Evolutionary conservation across 2,797 vertebrate species (phyloP).

Genomic region (Coendou prehensilis): DNA sequence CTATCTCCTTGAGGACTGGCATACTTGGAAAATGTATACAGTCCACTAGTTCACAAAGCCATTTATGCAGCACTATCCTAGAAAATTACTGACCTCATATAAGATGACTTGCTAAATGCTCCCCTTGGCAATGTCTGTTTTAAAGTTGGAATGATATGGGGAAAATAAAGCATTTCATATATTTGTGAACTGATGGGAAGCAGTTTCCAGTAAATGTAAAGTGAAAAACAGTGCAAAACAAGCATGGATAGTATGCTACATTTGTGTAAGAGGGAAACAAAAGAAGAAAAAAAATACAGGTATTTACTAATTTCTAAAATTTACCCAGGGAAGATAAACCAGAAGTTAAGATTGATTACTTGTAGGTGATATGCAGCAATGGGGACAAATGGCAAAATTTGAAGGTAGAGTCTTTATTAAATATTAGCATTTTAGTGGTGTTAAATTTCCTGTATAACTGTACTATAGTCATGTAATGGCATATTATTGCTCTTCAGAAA

Average conservation of each 20-base stretch:
- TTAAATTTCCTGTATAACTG: slow-evolving; percentile 2
- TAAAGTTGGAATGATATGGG: slow-evolving; percentile 18
- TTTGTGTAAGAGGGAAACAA: not conserved
- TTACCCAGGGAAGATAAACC: not conserved
- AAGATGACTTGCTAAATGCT: slow-evolving; percentile 11
- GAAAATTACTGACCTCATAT: not conserved
- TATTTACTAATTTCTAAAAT: slow-evolving; percentile 26
- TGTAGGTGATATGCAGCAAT: not conserved
- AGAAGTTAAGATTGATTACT: not conserved
- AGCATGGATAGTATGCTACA: not conserved
- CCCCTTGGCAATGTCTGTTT: not conserved
- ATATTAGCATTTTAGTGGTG: not conserved
- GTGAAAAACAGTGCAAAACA: slow-evolving; percentile 18
- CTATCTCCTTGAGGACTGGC: not conserved
- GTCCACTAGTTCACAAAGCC: not conserved
- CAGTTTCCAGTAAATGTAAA: not conserved
- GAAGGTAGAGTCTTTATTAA: not conserved
- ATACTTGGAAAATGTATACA: not conserved
- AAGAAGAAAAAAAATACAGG: not conserved
- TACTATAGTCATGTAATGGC: not conserved
- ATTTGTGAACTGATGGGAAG: slow-evolving; percentile 3
- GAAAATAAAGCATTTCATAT: slow-evolving; percentile 41
- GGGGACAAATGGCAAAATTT: not conserved
- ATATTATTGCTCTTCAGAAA: not conserved
- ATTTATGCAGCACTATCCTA: not conserved